Conservation (phyloP, 1,140 invertebrate genomes). For the Apis dorsata region DNA sequence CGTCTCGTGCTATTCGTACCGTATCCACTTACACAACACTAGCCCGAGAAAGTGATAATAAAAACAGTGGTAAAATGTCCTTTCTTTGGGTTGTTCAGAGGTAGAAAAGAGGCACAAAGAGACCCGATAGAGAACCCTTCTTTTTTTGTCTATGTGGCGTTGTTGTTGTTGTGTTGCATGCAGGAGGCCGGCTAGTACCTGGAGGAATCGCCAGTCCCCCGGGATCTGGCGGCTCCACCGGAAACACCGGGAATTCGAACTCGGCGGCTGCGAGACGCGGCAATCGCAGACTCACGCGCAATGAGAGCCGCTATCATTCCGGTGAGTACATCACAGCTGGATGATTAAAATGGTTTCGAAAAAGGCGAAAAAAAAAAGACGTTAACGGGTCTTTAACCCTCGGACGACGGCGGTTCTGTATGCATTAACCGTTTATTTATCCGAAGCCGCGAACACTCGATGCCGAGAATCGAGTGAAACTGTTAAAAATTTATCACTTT, state of each 20-base stretch:
- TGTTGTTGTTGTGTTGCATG: slow-evolving; percentile 79
- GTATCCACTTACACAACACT: not conserved
- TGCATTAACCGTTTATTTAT: slow-evolving; percentile 4
- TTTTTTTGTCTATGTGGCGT: slow-evolving; percentile 74
- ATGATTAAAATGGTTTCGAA: slow-evolving; percentile 12
- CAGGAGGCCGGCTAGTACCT: slow-evolving; percentile 78
- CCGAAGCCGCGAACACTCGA: not conserved
- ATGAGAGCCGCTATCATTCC: slow-evolving; percentile 97
- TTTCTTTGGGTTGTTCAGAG: not conserved
- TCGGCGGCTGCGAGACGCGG: slow-evolving; percentile 85
- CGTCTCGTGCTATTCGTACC: too few species aligned
- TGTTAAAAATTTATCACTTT: too few species aligned
- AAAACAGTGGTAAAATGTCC: not conserved
- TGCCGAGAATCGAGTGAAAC: too few species aligned
- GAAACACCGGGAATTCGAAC: slow-evolving; percentile 80
- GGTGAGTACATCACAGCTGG: slow-evolving; percentile 83
- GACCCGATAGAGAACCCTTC: slow-evolving; percentile 48
- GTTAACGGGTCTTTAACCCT: slow-evolving; percentile 45
- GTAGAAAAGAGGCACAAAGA: not conserved
- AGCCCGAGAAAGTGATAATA: not conserved
- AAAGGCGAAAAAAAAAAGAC: not conserved
- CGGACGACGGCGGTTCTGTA: slow-evolving; percentile 17
- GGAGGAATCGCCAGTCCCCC: slow-evolving; percentile 77
- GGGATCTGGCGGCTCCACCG: slow-evolving; percentile 77
- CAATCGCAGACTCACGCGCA: slow-evolving; percentile 93